A percentile compares a stretch with the other conserved stretches of the same genome.
These are phyloP conservation scores for Aleiodes leptofemur DNA, from an alignment of 2,888 invertebrate genomes.

Conservation along the genomic window DNA sequence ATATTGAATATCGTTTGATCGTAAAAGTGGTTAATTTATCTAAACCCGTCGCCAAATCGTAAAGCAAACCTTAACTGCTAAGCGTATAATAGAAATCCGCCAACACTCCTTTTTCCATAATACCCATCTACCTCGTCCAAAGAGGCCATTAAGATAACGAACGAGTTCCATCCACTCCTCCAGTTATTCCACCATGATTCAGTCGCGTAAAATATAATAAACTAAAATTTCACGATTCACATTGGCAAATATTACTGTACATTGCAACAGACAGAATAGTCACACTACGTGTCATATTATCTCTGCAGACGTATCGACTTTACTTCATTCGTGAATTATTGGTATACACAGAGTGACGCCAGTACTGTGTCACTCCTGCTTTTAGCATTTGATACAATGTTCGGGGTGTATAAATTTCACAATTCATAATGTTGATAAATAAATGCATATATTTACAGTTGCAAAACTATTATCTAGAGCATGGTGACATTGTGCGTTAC, in stretches of 20 bases:
- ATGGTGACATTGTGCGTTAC: too few species aligned
- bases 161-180: slow-evolving; percentile 43
- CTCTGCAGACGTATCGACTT: too few species aligned
- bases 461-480: too few species aligned
- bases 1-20: slow-evolving; percentile 63
- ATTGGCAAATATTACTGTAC: too few species aligned
- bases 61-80: slow-evolving; percentile 52
- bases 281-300: too few species aligned
- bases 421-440: too few species aligned
- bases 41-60: slow-evolving; percentile 57
- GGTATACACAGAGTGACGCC: too few species aligned
- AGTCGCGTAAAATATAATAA: not conserved
- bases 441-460: too few species aligned
- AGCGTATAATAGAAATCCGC: slow-evolving; percentile 11
- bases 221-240: too few species aligned
- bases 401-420: too few species aligned
- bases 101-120: not conserved
- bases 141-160: slow-evolving; percentile 53
- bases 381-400: not conserved
- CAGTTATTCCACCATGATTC: not conserved
- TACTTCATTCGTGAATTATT: too few species aligned
- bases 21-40: slow-evolving; percentile 63
- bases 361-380: not conserved
- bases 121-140: slow-evolving; percentile 36
- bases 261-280: too few species aligned